Percentiles rank a stretch among this genome's conserved stretches.
phyloP scores from a whole-genome alignment of 2,797 vertebrate species.

The Glyptemys insculpta region DNA sequence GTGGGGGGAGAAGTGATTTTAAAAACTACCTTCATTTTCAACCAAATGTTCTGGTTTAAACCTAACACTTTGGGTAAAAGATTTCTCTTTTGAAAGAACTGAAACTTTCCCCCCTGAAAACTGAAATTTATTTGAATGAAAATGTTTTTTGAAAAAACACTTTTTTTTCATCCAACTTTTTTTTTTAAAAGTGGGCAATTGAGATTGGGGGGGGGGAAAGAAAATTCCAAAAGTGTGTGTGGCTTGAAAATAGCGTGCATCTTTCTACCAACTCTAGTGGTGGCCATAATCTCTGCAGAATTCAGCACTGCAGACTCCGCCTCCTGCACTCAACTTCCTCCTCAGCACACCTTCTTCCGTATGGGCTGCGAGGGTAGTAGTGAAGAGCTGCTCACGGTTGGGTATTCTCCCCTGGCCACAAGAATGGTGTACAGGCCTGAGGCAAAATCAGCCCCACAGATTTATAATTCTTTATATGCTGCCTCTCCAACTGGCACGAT shows the following conservation, averaged over 20 bases:
- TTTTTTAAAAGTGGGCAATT: too few relatives aligned
- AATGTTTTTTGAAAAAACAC: too few relatives aligned
- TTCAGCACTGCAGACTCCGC: neutral
- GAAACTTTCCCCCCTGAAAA: too few relatives aligned
- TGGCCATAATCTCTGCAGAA: too few relatives aligned
- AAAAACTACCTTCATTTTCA: neutral
- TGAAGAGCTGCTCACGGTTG: neutral
- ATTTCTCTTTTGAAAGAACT: too few relatives aligned
- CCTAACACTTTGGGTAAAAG: too few relatives aligned
- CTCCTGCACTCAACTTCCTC: neutral
- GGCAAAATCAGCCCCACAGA: neutral
- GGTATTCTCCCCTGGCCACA: neutral
- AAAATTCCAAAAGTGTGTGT: too few relatives aligned
- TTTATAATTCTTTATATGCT: too few relatives aligned
- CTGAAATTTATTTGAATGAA: too few relatives aligned
- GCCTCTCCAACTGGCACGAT: neutral
- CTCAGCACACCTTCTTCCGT: neutral
- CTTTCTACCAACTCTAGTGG: neutral
- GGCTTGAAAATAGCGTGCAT: neutral
- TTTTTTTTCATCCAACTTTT: too few relatives aligned
- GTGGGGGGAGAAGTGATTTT: neutral
- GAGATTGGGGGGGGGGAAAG: too few relatives aligned
- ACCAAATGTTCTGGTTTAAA: neutral
- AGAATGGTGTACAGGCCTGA: neutral
- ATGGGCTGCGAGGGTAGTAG: constrained; percentile 26